Evolutionary conservation across 2,113 vertebrate genomes (phyloP).

Genomic region (Pelobates fuscus): DNA sequence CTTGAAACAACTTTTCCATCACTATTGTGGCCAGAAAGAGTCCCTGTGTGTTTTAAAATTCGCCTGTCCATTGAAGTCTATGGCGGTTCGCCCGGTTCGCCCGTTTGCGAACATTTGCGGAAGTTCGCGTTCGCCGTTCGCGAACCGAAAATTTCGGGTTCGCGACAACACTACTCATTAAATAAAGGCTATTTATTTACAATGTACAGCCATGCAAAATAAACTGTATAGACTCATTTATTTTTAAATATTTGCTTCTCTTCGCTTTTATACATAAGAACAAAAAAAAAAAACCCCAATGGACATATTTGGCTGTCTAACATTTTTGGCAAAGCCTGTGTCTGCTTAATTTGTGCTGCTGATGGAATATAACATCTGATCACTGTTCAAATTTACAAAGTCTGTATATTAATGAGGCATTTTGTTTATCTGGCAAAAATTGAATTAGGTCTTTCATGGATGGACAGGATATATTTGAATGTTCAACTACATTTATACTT

Average conservation of each 20-base stretch:
- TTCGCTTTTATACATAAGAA: conserved; percentile 20
- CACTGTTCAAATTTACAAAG: conserved; percentile 29
- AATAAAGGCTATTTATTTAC: conserved; percentile 3
- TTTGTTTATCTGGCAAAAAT: conserved; percentile 26
- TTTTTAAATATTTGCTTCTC: conserved; percentile 16
- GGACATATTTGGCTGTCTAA: conserved; percentile 27
- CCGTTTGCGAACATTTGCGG: no score
- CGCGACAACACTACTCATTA: neutral
- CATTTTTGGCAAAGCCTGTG: conserved; percentile 27
- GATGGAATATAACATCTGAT: conserved; percentile 35
- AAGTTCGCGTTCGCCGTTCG: no score
- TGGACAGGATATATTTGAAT: conserved; percentile 42
- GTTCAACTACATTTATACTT: conserved; percentile 40
- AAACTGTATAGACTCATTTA: conserved; percentile 20
- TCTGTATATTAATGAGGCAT: conserved; percentile 38
- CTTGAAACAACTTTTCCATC: no score
- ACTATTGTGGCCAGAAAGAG: no score
- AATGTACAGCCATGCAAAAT: neutral
- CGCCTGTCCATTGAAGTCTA: no score
- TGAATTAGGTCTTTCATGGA: conserved; percentile 19
- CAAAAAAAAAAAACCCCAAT: conserved; percentile 19
- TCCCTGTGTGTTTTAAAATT: no score
- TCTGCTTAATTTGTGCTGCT: conserved; percentile 36
- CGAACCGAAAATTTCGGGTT: no score
- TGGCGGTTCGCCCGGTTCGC: no score